Evolutionary conservation across 2,797 vertebrate species (phyloP), one percentile per base, ranked within the genome.

Genomic region (Urocyon cinereoargenteus): DNA sequence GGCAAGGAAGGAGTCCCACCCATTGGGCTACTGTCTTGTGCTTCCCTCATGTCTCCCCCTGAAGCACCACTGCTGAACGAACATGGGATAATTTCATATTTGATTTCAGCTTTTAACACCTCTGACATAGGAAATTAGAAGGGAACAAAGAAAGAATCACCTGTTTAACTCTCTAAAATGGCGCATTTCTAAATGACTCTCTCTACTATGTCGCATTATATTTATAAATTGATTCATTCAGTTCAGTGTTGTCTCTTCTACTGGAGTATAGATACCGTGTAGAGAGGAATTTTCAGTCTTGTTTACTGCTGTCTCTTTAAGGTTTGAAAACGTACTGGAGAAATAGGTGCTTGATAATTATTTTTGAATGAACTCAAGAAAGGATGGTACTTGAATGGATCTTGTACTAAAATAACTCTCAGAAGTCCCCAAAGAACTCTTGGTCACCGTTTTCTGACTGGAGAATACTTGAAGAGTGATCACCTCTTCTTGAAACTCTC

Each of bases 361-460:
- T 87, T 96, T 94, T 57, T 83, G 62, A 91, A 94, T 93, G 79
- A 92, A 88, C 26, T 91, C 7, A 79, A 84, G 62, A 45, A 77
- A 92, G 22, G 90, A 36, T 84, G n/a, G 31, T 19, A 57, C 75
- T 84, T 91, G 78, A 93, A 31, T 94, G 83, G 86, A 86, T 94
- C 53, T 94, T 51, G 24, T 84, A 40, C 40, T 82, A 62, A 96
- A 95, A 61, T 28, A 87, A 72, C 59, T 85, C 77, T 94, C 72
- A 53, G 26, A 31, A 2, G 2, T 66, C n/a, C 24, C 53, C 26
- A n/a, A 53, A 0, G 14, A 81, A 73, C 36, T 61, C 89, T 84
- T 36, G n/a, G 64, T 77, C 22, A 26, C 59, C 0, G 0, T 45
- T 70, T 57, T 90, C 31, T 68, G 59, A 49, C 45, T 93, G 51